Conservation (phyloP, 2,797 vertebrate genomes). For the Ibycter americanus region DNA sequence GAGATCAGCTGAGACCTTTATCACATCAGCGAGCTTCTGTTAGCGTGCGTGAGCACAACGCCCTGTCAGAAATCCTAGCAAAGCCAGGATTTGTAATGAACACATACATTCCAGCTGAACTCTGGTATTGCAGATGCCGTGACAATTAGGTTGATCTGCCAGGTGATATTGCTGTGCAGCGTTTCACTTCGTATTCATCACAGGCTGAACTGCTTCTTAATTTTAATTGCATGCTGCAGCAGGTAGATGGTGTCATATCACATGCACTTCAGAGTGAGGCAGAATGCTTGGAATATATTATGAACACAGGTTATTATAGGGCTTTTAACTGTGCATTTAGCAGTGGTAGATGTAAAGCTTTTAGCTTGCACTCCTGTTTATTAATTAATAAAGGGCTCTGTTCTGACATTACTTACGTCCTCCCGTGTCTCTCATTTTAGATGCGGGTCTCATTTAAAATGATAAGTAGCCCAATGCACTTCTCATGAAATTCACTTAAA, state of each 20-base stretch:
- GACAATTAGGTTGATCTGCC: not conserved
- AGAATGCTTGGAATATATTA: conserved; percentile 3
- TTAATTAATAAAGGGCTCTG: conserved; percentile 63
- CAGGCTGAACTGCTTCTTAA: not conserved
- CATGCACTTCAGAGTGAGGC: not conserved
- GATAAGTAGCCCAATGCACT: conserved; percentile 47
- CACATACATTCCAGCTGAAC: not conserved
- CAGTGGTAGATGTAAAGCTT: conserved; percentile 21
- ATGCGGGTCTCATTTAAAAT: conserved; percentile 39
- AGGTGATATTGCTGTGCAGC: not conserved
- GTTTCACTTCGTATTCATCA: not conserved
- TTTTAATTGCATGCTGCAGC: conserved; percentile 61
- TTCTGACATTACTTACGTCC: conserved; percentile 48
- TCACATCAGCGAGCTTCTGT: not conserved
- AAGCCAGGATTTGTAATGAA: not conserved
- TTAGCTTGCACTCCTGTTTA: conserved; percentile 51
- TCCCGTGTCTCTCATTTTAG: not conserved
- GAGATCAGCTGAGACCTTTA: not conserved
- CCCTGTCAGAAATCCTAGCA: not conserved
- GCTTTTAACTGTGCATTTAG: conserved; percentile 64
- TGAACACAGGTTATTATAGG: conserved; percentile 13
- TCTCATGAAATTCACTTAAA: conserved; percentile 48
- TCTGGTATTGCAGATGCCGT: not conserved
- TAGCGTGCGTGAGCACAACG: fast-evolving
- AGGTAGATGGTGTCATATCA: conserved; percentile 63